Percentiles rank a stretch among this genome's conserved stretches.
phyloP scores from a whole-genome alignment of 2,113 vertebrate genomes.

The Scytalopus superciliaris region DNA sequence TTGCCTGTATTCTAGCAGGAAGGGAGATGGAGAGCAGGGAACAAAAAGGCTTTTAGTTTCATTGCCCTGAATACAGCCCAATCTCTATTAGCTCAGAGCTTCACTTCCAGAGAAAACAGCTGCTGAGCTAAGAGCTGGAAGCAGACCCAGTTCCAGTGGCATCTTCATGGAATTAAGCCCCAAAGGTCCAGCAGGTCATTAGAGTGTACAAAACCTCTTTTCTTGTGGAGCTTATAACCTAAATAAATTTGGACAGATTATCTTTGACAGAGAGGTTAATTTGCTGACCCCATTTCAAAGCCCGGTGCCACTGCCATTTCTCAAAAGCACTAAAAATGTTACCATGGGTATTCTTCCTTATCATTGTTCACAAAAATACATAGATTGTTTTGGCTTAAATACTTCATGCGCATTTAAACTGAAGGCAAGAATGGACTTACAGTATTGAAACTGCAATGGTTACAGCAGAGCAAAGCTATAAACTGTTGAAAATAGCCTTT shows the following conservation, averaged over 20 bases:
- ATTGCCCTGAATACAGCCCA: constrained; percentile 54
- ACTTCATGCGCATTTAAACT: neutral
- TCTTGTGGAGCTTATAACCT: constrained; percentile 24
- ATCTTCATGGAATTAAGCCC: constrained; percentile 28
- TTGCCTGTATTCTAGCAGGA: constrained; percentile 51
- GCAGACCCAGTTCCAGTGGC: constrained; percentile 48
- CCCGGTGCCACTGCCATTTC: neutral
- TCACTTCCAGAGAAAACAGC: constrained; percentile 60
- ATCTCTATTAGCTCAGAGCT: constrained; percentile 53
- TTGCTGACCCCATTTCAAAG: constrained; percentile 37
- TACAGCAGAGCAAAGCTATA: neutral
- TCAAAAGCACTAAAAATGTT: neutral
- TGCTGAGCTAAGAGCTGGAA: constrained; percentile 52
- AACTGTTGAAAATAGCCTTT: neutral
- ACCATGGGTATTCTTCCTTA: neutral
- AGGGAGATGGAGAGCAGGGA: neutral
- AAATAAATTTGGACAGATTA: constrained; percentile 52
- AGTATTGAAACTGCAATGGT: neutral
- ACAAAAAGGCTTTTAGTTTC: constrained; percentile 65
- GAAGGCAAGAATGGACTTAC: neutral
- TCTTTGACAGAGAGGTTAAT: constrained; percentile 53
- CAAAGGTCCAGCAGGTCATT: constrained; percentile 27
- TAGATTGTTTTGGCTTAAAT: neutral
- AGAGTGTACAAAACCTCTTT: constrained; percentile 47
- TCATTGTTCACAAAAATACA: neutral